These are phyloP conservation scores for Meda fulgida DNA, from an alignment of 2,797 vertebrate species.

Conservation along the genomic window DNA sequence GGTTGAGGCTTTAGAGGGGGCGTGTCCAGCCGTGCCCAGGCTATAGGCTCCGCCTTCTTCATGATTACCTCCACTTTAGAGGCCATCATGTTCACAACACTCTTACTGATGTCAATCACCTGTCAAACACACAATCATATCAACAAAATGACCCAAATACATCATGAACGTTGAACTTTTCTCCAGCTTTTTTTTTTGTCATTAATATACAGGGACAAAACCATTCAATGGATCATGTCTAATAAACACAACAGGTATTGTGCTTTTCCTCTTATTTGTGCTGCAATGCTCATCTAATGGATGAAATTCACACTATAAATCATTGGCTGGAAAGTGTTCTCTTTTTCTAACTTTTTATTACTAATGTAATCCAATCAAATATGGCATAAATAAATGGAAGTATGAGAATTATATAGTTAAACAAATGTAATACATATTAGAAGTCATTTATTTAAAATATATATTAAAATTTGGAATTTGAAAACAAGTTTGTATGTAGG, in stretches of 20 bases:
- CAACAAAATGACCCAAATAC: neutral
- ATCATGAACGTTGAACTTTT: neutral
- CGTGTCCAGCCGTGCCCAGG: conserved; percentile 92
- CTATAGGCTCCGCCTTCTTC: conserved; percentile 91
- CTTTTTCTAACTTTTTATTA: neutral
- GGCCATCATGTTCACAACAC: conserved; percentile 89
- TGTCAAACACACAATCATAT: conserved; percentile 38
- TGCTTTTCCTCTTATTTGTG: neutral
- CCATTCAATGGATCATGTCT: neutral
- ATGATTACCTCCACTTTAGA: conserved; percentile 92
- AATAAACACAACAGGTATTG: neutral
- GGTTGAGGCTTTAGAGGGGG: conserved; percentile 70
- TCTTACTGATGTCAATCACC: conserved; percentile 92
- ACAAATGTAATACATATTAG: neutral
- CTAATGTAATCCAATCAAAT: neutral
- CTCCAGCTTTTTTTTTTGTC: too few relatives aligned
- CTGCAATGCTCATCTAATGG: neutral
- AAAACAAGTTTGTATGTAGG: neutral
- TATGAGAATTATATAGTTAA: neutral
- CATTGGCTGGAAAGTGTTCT: neutral
- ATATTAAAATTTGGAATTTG: too few relatives aligned
- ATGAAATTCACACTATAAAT: neutral
- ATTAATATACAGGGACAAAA: neutral
- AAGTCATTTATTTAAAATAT: too few relatives aligned
- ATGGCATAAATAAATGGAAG: neutral